Conservation (phyloP, 2,888 invertebrate species). For the Drosophila lutescens region DNA sequence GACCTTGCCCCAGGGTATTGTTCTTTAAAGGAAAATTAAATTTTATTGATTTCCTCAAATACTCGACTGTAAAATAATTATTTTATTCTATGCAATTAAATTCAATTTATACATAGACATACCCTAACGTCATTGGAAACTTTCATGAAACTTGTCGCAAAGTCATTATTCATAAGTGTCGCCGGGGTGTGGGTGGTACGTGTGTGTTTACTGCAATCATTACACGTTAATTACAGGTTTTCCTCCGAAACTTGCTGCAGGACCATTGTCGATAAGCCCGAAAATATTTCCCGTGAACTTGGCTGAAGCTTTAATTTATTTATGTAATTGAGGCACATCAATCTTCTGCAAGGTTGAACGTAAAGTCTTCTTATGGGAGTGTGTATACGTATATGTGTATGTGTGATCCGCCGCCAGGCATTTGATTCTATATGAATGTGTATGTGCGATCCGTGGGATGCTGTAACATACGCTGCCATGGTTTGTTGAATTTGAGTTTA, state of each 20-base stretch:
- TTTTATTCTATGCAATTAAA: slow-evolving; percentile 59
- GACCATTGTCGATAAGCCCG: slow-evolving; percentile 8
- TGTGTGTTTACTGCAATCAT: slow-evolving; percentile 58
- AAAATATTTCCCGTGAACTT: slow-evolving; percentile 7
- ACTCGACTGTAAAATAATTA: slow-evolving; percentile 49
- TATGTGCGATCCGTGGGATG: slow-evolving; percentile 40
- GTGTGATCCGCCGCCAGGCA: slow-evolving; percentile 35
- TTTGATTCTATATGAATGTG: slow-evolving; percentile 19
- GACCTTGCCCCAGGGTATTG: slow-evolving; percentile 24
- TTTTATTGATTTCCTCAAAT: slow-evolving; percentile 58
- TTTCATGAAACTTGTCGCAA: slow-evolving; percentile 51
- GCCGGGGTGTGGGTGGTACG: slow-evolving; percentile 31
- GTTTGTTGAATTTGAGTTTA: slow-evolving; percentile 81
- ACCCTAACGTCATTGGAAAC: slow-evolving; percentile 9
- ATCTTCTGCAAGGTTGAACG: slow-evolving; percentile 64
- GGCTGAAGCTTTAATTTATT: slow-evolving; percentile 69
- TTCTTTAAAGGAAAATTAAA: slow-evolving; percentile 34
- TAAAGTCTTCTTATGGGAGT: slow-evolving; percentile 26
- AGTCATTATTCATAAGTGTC: slow-evolving; percentile 71
- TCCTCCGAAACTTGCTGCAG: slow-evolving; percentile 37
- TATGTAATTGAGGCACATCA: slow-evolving; percentile 72
- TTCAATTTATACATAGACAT: slow-evolving; percentile 48
- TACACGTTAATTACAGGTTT: slow-evolving; percentile 77
- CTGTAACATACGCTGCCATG: slow-evolving; percentile 74
- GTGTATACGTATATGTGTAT: not conserved